Evolutionary conservation across 2,888 invertebrate species (phyloP).

Genomic region (Oxytorus armatus): DNA sequence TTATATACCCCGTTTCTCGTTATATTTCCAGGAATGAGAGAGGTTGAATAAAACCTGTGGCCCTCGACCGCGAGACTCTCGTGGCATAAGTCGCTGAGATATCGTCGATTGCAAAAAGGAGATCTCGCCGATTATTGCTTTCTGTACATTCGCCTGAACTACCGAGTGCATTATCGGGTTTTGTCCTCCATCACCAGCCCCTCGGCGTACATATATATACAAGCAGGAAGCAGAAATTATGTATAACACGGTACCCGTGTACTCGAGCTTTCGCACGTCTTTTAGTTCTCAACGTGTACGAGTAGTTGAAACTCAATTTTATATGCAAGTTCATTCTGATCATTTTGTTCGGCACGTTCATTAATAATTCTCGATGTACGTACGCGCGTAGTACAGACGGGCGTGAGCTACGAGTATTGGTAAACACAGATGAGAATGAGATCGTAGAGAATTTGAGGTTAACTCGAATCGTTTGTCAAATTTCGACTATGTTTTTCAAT

Average conservation of each 20-base stretch:
- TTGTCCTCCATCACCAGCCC: constrained; percentile 14
- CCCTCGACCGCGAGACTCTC: constrained; percentile 32
- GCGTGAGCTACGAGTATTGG: neutral
- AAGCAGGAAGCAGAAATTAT: constrained; percentile 35
- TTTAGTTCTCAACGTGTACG: constrained; percentile 28
- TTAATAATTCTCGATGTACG: constrained; percentile 38
- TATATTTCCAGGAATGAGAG: constrained; percentile 62
- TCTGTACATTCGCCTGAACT: constrained; percentile 32
- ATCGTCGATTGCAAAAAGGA: constrained; percentile 57
- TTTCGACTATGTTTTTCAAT: neutral
- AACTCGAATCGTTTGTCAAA: neutral
- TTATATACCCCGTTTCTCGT: constrained; percentile 26
- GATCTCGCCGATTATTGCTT: constrained; percentile 61
- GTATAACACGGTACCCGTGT: constrained; percentile 14
- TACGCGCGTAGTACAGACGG: neutral
- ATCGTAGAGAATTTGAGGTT: neutral
- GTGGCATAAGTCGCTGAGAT: constrained; percentile 62
- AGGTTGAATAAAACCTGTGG: constrained; percentile 41
- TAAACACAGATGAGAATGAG: constrained; percentile 43
- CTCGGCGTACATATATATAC: neutral
- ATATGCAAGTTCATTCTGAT: constrained; percentile 55
- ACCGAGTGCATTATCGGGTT: constrained; percentile 48
- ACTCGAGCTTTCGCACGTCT: constrained; percentile 34
- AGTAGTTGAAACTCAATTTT: constrained; percentile 57
- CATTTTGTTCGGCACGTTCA: constrained; percentile 41